Conservation (phyloP, 2,113 vertebrate species). For the Acanthisitta chloris region DNA sequence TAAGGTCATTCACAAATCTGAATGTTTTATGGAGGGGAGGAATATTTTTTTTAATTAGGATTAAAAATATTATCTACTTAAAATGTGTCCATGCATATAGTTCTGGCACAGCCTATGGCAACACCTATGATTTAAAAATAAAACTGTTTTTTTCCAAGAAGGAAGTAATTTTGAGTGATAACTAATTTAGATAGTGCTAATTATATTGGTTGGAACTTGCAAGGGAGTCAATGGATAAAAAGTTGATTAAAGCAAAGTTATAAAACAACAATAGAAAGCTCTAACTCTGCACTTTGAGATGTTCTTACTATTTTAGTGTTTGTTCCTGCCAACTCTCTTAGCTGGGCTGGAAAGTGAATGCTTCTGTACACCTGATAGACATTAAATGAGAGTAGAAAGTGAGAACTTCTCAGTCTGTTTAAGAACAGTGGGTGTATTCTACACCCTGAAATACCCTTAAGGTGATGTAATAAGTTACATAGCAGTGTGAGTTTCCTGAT, state of each 20-base stretch:
- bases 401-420: background rate
- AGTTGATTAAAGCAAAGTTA: slow-evolving; percentile 76
- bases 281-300: slow-evolving; percentile 38
- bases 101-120: slow-evolving; percentile 70
- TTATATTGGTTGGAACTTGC: slow-evolving; percentile 73
- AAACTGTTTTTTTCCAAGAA: slow-evolving; percentile 65
- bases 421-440: background rate
- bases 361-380: background rate
- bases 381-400: background rate
- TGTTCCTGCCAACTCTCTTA: background rate
- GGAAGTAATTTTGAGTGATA: slow-evolving; percentile 77
- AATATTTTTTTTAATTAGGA: slow-evolving; percentile 78
- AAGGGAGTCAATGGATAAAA: slow-evolving; percentile 56
- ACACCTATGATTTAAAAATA: slow-evolving; percentile 79
- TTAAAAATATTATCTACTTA: slow-evolving; percentile 81
- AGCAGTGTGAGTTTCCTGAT: background rate
- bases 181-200: slow-evolving; percentile 84
- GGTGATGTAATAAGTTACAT: background rate
- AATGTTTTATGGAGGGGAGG: slow-evolving; percentile 58
- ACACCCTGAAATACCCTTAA: background rate
- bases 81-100: slow-evolving; percentile 75
- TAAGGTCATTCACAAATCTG: slow-evolving; percentile 75
- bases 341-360: background rate
- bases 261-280: slow-evolving; percentile 64
- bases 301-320: slow-evolving; percentile 55